Conservation (phyloP, 2,888 invertebrate species). For the Metallyticus violacea region DNA sequence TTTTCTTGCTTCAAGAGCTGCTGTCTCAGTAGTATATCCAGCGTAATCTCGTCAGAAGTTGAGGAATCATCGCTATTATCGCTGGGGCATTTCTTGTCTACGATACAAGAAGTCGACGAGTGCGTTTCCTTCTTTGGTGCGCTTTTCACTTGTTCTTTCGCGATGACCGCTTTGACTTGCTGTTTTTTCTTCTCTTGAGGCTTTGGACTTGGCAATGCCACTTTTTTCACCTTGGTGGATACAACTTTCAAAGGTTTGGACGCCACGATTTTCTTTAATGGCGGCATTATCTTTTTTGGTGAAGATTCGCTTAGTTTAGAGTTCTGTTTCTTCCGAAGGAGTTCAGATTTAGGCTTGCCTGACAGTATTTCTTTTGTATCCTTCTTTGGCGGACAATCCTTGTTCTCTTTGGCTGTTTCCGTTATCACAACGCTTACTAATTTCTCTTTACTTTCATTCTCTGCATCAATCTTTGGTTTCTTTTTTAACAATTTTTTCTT, state of each 20-base stretch:
- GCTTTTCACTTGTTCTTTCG: neutral
- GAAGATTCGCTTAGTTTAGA: neutral
- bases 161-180: neutral
- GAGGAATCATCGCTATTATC: constrained; percentile 30
- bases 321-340: constrained; percentile 35
- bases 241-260: neutral
- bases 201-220: neutral
- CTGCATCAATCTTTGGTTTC: constrained; percentile 40
- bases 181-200: neutral
- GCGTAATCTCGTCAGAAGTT: constrained; percentile 36
- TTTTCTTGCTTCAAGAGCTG: constrained; percentile 26
- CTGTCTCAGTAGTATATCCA: constrained; percentile 40
- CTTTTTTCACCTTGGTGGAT: constrained; percentile 34
- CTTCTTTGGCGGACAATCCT: constrained; percentile 17
- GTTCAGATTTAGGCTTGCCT: neutral
- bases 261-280: constrained; percentile 27
- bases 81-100: neutral
- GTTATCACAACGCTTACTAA: constrained; percentile 31
- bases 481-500: constrained; percentile 43
- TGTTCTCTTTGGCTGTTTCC: constrained; percentile 5
- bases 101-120: neutral
- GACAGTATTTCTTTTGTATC: constrained; percentile 24
- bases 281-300: neutral
- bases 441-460: constrained; percentile 41
- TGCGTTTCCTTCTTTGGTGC: neutral